Base-by-base conservation (phyloP, 92 coral and sea anemone species). In the Desmophyllum pertusum region DNA sequence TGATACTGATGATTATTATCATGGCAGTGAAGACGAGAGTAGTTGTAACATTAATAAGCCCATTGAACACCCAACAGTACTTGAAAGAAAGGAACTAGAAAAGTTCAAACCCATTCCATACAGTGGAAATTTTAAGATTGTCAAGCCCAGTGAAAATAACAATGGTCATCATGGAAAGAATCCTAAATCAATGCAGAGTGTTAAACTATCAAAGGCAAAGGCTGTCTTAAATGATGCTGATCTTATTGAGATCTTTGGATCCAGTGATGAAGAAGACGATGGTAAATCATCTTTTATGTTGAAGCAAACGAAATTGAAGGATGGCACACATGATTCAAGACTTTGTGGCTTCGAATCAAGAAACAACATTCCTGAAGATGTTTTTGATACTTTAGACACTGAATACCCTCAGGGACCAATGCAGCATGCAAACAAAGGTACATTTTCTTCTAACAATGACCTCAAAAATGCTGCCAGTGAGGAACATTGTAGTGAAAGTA, bases 211-310 rank as follows among this genome's bases (percentile, higher is more conserved):
- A 18, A 71, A 18, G 4, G 15, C 43, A 40, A 53, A 70, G n/a
- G 4, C 29, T 25, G 76, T 13, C 6, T 74, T 37, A 4, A 82
- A 11, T 27, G 57, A 55, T 18, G 3, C 69, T 19, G 79, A 70
- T 45, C 70, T 71, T 0, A 38, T 25, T 3, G 79, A 82, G 57
- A 72, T 82, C 59, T 82, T 82, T 57, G 86, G 79, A 45, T 71
- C 79, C 39, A 77, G 84, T 33, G 85, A 79, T 76, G 61, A 63
- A n/a, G 85, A 86, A 23, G 80, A 59, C 31, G 65, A 78, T 37
- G 46, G 15, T 5, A 68, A 51, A 36, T 35, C 76, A 21, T 3
- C 29, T 3, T 25, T 21, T 6, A 10, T 4, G 13, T 41, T 36
- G 36, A 51, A 36, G 25, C 63, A 37, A 41, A 37, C 59, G 29